Evolutionary conservation across 2,797 vertebrate species (phyloP), one percentile per base, ranked within the genome.

Genomic region (Coregonus ussuriensis): DNA sequence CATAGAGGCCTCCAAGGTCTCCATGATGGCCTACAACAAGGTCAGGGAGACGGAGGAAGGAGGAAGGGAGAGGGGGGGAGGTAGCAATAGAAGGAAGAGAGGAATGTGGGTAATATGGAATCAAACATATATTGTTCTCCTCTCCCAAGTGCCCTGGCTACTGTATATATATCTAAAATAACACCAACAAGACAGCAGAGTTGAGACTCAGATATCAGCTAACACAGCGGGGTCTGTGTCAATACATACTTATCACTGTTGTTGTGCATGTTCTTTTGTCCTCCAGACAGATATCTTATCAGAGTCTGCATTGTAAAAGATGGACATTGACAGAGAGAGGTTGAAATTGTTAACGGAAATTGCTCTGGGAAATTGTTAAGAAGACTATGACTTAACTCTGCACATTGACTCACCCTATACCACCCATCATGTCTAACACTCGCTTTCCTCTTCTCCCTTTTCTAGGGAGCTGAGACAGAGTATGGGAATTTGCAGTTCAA

Each of bases 401-500:
- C 73, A 79, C 79, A 54, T 67, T 71, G 66, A 81, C 70, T 74
- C 56, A 77, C 67, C 31, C 51, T 71, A 41, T 9, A 62, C 31
- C 33, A 68, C 33, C 76, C 25, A 33, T 73, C 21, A 14, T 4
- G 56, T 47, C 15, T 41, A 66, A 69, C 53, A 2, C n/a, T 52
- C 13, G 11, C 4, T 74, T 15, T 70, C 37, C 54, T 13, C 79
- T n/a, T 87, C 37, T 80, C 83, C 74, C 62, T 35, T 21, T 67
- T 68, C 11, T 82, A 95, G 94, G 88, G 89, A 82, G 77, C 88
- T 0, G 97, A 99, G 66, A 95, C 94, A 0, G 98, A 98, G 81
- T 99, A 99, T 0, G 98, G 97, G 76, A 99, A 99, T 81, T 95
- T 97, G 74, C 93, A 95, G 1, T 91, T 95, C 68, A 88, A 91